Conservation (phyloP, 1,140 invertebrate species). For the Scylla paramamosain region DNA sequence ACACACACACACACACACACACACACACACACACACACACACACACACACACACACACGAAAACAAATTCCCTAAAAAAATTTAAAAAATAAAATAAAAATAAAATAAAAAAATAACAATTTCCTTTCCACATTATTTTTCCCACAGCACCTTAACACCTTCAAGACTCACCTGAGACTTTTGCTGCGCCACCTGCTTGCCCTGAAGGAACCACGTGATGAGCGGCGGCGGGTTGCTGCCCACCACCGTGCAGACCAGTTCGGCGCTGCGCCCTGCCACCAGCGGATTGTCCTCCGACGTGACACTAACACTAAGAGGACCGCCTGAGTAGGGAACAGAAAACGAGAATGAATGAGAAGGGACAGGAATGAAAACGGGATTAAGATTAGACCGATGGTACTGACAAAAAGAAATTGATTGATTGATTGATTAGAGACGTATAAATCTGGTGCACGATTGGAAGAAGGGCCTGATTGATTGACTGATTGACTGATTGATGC, state of each 20-base stretch:
- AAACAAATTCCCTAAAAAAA: too few species aligned
- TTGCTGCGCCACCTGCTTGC: conserved; percentile 39
- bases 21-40: too few species aligned
- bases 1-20: neutral
- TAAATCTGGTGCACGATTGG: neutral
- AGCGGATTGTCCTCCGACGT: conserved; percentile 50
- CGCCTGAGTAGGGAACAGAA: conserved; percentile 28
- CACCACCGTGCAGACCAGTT: conserved; percentile 50
- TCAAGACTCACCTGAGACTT: conserved; percentile 25
- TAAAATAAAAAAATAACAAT: too few species aligned
- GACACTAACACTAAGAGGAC: conserved; percentile 55
- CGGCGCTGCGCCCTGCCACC: conserved; percentile 24
- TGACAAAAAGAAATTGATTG: neutral
- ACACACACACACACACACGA: too few species aligned
- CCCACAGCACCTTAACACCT: neutral
- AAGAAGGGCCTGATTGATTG: neutral
- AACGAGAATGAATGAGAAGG: neutral
- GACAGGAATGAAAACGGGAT: neutral
- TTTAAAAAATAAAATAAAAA: too few species aligned
- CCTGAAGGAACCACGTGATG: conserved; percentile 64
- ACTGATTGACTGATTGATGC: too few species aligned
- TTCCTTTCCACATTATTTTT: too few species aligned
- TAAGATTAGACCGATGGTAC: neutral
- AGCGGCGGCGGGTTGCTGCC: conserved; percentile 59
- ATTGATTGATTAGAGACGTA: neutral